Evolutionary conservation across 2,113 vertebrate species (phyloP).

Genomic region (Hippoglossus stenolepis): DNA sequence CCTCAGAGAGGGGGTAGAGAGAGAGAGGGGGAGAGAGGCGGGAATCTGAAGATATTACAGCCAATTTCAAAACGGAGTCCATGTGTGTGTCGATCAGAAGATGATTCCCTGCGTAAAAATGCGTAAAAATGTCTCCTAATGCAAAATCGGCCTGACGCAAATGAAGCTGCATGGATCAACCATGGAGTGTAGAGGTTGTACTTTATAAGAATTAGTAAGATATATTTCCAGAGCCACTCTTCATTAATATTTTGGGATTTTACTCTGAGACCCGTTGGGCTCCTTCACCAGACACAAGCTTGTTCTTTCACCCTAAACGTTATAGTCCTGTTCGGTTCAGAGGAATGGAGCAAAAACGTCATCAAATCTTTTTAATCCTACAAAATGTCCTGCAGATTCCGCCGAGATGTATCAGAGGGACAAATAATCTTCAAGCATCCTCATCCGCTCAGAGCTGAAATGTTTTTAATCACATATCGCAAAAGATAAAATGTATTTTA

Average conservation of each 20-base stretch:
- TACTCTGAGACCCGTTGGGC: neutral
- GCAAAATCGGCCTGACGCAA: constrained; percentile 1
- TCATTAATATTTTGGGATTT: no score
- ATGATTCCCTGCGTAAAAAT: neutral
- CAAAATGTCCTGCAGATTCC: neutral
- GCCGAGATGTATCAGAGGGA: neutral
- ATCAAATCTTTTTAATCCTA: neutral
- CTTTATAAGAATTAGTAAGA: no score
- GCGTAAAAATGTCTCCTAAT: neutral
- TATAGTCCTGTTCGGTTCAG: neutral
- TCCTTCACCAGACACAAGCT: no score
- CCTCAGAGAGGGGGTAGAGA: constrained; percentile 47
- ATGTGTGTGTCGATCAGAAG: constrained; percentile 23
- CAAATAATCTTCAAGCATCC: neutral
- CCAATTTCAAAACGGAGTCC: constrained; percentile 50
- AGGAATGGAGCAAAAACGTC: constrained; percentile 1
- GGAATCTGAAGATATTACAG: constrained; percentile 58
- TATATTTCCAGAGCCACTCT: no score
- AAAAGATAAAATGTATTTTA: neutral
- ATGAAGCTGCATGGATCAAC: constrained; percentile 2
- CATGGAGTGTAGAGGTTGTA: neutral
- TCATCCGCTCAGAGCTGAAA: neutral
- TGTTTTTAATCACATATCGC: neutral
- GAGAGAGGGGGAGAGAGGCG: constrained; percentile 38
- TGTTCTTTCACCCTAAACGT: neutral